Conservation (phyloP, 2,888 invertebrate genomes). For the Dryocosmus kuriphilus region DNA sequence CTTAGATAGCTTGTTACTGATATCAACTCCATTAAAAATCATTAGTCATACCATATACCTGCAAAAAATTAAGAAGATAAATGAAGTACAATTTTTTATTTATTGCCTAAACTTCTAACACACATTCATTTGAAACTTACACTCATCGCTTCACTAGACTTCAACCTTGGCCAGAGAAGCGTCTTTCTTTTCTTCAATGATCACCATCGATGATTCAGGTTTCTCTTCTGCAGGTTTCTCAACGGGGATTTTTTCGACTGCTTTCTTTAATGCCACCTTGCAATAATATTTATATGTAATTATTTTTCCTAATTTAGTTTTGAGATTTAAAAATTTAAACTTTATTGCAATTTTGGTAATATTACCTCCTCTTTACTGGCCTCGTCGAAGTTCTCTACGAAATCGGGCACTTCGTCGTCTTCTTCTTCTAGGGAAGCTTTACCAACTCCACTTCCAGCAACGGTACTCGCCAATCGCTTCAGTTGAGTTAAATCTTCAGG, state of each 20-base stretch:
- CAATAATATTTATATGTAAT: conserved; percentile 18
- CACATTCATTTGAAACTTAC: neutral
- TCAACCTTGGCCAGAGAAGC: conserved; percentile 73
- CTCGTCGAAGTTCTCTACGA: conserved; percentile 99
- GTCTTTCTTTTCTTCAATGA: conserved; percentile 71
- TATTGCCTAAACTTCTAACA: neutral
- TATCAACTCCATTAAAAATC: conserved; percentile 22
- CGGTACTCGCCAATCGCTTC: conserved; percentile 89
- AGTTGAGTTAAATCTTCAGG: conserved; percentile 97
- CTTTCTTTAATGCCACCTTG: conserved; percentile 74
- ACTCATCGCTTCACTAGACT: conserved; percentile 62
- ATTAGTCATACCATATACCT: conserved; percentile 26
- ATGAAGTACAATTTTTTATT: neutral
- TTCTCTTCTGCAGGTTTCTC: conserved; percentile 62
- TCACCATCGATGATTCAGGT: conserved; percentile 66
- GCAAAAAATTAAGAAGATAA: neutral
- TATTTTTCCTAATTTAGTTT: too few relatives aligned
- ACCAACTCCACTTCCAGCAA: conserved; percentile 79
- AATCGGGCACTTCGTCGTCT: conserved; percentile 96
- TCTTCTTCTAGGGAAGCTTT: conserved; percentile 86
- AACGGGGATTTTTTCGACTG: conserved; percentile 67
- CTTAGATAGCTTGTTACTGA: conserved; percentile 21
- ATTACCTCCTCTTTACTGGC: conserved; percentile 93
- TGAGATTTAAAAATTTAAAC: conserved; percentile 23
- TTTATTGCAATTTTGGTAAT: conserved; percentile 9